Base-by-base conservation (phyloP, 2,888 invertebrate species). In the Melipona bicolor region DNA sequence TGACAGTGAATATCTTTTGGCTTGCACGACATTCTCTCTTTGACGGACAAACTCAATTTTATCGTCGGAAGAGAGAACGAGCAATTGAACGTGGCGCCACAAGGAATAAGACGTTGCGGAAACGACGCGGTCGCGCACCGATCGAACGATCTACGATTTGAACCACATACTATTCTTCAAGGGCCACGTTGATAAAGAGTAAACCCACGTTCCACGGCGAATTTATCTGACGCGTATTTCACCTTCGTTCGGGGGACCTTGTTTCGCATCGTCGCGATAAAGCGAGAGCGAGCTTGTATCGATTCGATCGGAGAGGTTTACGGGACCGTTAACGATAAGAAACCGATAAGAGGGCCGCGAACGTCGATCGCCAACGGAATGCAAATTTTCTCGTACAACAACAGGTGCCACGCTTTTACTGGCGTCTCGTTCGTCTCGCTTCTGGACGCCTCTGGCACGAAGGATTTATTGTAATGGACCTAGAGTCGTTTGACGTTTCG, bases 331-430 rank as follows among this genome's bases (percentile, higher is more conserved):
- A 83, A 13, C 79, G 84, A 84, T 84, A 84, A 72, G 69, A 72
- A 50, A 75, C 56, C 43, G 43, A 43, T 43, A 43, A 9, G 36
- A 36, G 36, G 9, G 5, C 36, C 6, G 68, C 36, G 54, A 32
- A 36, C 19, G 74, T 62, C 74, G 73, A 4, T 24, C 74, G 84
- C 65, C 54, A 15, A n/a, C 73, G 61, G 79, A 79, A 79, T 79
- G 84, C 65, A 79, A 83, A 84, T 84, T 68, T 56, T 61, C 73
- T 59, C 59, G 73, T 73, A 75, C 81, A 85, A 75, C 81, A 85
- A 80, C 85, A 84, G 84, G 85, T 83, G 85, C 15, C 21, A 21
- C 21, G 15, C 32, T 11, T 15, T 27, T 43, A 43, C 9, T 9
- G 9, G 1, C 43, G 43, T 43, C 43, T 43, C 43, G 43, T 54